Percentiles rank a stretch among this genome's conserved stretches.
Evolutionary conservation across 2,888 invertebrate species (phyloP).

Genomic region (Apodemia hepburni): DNA sequence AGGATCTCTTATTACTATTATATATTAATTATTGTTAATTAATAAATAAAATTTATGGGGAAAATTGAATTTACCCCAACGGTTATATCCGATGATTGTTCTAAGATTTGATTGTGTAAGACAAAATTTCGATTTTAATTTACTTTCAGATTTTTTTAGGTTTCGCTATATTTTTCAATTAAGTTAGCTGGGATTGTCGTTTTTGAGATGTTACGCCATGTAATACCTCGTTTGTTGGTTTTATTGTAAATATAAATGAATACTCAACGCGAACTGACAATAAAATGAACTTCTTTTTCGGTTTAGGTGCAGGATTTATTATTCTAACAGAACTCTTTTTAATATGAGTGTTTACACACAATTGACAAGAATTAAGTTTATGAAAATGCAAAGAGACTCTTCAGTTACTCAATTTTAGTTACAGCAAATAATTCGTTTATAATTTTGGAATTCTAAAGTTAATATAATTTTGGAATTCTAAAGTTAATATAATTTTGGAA

Average conservation of each 20-base stretch:
- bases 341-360: background rate
- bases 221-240: constrained; percentile 30
- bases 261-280: constrained; percentile 79
- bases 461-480: background rate
- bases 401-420: background rate
- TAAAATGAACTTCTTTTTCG: constrained; percentile 64
- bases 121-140: constrained; percentile 12
- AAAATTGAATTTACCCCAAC: constrained; percentile 53
- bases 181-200: background rate
- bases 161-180: constrained; percentile 18
- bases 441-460: background rate
- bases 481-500: background rate
- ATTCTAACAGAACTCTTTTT: background rate
- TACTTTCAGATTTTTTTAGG: background rate
- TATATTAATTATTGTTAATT: constrained; percentile 36
- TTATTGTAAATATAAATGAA: constrained; percentile 36
- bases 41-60: constrained; percentile 46
- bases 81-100: constrained; percentile 28
- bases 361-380: background rate
- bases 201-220: constrained; percentile 1
- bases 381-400: background rate
- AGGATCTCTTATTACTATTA: constrained; percentile 46
- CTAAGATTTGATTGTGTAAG: constrained; percentile 1
- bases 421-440: background rate
- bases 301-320: background rate